Evolutionary conservation across 92 coral and sea anemone species (phyloP).

Genomic region (Montipora capitata): DNA sequence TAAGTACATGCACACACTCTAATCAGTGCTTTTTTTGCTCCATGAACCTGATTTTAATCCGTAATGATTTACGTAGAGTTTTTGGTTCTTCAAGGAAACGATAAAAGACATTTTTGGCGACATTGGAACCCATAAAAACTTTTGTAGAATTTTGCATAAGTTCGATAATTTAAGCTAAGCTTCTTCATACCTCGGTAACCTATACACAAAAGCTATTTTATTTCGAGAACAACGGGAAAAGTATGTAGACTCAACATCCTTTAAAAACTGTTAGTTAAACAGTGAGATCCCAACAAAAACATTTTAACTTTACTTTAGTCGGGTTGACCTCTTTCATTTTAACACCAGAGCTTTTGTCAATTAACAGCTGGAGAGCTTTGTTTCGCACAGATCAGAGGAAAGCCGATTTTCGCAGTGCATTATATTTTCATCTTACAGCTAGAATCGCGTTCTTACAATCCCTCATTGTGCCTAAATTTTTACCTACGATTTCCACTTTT

Average conservation of each 20-base stretch:
- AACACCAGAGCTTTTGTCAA: not conserved
- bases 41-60: not conserved
- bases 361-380: no score
- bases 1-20: conserved; percentile 55
- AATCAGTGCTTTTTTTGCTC: not conserved
- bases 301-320: not conserved
- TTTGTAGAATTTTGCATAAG: no score
- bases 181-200: conserved; percentile 29
- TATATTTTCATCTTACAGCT: no score
- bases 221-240: not conserved
- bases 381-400: no score
- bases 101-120: no score
- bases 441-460: no score
- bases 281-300: not conserved
- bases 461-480: no score
- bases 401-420: no score
- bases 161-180: no score
- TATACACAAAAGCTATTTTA: not conserved
- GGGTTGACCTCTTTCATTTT: not conserved
- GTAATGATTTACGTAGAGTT: not conserved
- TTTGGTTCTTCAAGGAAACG: not conserved
- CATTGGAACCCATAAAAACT: no score
- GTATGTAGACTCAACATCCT: not conserved
- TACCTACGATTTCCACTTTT: no score
- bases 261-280: not conserved